Conservation (phyloP, 2,888 invertebrate genomes). For the Drosophila vallismaia region DNA sequence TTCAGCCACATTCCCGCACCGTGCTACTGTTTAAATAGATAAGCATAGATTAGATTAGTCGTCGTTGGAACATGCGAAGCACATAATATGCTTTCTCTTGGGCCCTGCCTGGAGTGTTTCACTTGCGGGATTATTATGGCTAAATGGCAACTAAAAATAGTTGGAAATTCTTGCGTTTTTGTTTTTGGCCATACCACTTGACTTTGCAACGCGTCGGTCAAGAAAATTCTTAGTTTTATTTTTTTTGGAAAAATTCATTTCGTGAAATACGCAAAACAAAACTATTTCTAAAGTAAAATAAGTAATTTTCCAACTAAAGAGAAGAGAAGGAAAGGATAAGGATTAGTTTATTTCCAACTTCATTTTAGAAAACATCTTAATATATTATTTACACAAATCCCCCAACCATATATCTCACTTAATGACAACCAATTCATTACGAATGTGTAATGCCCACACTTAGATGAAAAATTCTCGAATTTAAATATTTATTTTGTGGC, state of each 20-base stretch:
- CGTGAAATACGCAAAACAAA: background rate
- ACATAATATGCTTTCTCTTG: constrained; percentile 25
- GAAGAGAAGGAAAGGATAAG: too few relatives aligned
- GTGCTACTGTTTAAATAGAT: constrained; percentile 55
- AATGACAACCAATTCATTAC: constrained; percentile 31
- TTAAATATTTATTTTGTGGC: constrained; percentile 44
- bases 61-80: constrained; percentile 26
- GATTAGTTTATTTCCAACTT: background rate
- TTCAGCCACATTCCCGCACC: constrained; percentile 55
- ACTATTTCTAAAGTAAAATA: too few relatives aligned
- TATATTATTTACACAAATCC: background rate
- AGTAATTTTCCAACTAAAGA: too few relatives aligned
- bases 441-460: constrained; percentile 16
- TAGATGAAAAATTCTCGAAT: constrained; percentile 21
- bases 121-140: constrained; percentile 10
- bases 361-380: background rate
- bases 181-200: constrained; percentile 29
- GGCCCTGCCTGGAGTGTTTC: background rate
- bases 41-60: constrained; percentile 68
- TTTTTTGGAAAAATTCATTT: constrained; percentile 6
- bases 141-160: constrained; percentile 34
- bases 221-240: constrained; percentile 1
- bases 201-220: constrained; percentile 16
- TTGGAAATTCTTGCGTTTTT: constrained; percentile 13
- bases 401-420: constrained; percentile 30